Base-by-base conservation (phyloP, 2,113 vertebrate genomes). In the Rhinichthys klamathensis region DNA sequence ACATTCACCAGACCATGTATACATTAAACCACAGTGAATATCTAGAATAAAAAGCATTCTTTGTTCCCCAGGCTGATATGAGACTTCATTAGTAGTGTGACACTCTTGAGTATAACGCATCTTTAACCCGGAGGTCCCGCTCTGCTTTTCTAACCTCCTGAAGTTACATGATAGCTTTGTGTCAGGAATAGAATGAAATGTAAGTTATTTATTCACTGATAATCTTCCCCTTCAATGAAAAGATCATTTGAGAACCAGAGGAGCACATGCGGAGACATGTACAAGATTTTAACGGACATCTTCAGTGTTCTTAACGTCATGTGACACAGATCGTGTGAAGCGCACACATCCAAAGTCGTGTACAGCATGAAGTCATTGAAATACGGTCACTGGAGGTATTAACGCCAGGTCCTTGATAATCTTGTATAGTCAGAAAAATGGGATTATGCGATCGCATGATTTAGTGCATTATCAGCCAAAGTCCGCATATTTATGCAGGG, bases 321-420 rank as follows among this genome's bases (percentile, higher is more conserved):
- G 44, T 46, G 18, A 21, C 12, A 27, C 60, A 13, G 60, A 63
- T 63, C 23, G n/a, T n/a, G 23, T n/a, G 21, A 60, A n/a, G 21
- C 23, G n/a, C 56, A 61, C 10, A 12, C 60, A 61, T 30, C 2
- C 6, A 30, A 54, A 54, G 51, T 18, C 25, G 27, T 30, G 61
- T 65, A 16, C 27, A 65, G 13, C 16, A 16, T 30, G 61, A 15
- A 65, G 27, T 69, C 16, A 69, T 3, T 35, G 15, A 35, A 32
- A 9, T 35, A 3, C 15, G 7, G 6, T 67, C 25, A 65, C 27
- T 88, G 83, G 88, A 91, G 84, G 87, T 86, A 87, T 93, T 90
- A 92, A 87, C 89, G 84, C 10, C 27, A 4, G 70, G 41, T 15
- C 21, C 23, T n/a, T 44, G 18, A n/a, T 44, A 41, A 21, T 72